Evolutionary conservation across 2,888 invertebrate genomes (phyloP).

Genomic region (Boloria selene): DNA sequence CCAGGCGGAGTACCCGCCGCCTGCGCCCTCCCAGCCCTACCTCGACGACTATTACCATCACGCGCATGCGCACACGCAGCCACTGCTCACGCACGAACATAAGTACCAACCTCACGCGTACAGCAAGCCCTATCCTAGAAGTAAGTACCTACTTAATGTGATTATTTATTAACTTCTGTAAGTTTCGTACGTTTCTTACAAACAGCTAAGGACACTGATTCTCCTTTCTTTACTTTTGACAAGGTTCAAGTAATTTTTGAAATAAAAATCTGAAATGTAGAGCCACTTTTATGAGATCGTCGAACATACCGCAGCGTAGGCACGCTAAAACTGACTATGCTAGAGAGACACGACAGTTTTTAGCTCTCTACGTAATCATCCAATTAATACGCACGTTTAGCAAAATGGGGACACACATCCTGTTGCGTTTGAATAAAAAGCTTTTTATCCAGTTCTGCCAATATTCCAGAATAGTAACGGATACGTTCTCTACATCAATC

Average conservation of each 20-base stretch:
- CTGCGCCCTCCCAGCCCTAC: constrained; percentile 82
- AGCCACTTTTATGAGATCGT: neutral
- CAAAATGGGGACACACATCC: constrained; percentile 30
- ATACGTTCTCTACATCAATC: constrained; percentile 22
- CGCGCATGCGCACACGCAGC: constrained; percentile 86
- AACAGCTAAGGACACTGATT: no score
- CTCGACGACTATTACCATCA: constrained; percentile 89
- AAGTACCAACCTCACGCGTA: constrained; percentile 88
- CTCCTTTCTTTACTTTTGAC: no score
- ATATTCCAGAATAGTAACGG: constrained; percentile 29
- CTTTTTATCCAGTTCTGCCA: constrained; percentile 31
- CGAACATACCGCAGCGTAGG: neutral
- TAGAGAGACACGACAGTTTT: constrained; percentile 20
- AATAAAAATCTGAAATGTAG: no score
- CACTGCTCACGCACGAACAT: constrained; percentile 82
- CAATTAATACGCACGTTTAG: constrained; percentile 30
- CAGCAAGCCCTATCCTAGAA: constrained; percentile 87
- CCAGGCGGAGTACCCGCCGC: constrained; percentile 74
- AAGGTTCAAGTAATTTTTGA: no score
- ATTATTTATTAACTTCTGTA: neutral
- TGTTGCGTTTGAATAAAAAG: constrained; percentile 30
- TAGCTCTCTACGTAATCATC: constrained; percentile 28
- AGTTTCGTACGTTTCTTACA: neutral
- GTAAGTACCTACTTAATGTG: constrained; percentile 65
- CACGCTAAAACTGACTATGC: constrained; percentile 3